These are phyloP conservation scores for Venustaconcha ellipsiformis DNA, from an alignment of 1,140 invertebrate species.

Conservation along the genomic window DNA sequence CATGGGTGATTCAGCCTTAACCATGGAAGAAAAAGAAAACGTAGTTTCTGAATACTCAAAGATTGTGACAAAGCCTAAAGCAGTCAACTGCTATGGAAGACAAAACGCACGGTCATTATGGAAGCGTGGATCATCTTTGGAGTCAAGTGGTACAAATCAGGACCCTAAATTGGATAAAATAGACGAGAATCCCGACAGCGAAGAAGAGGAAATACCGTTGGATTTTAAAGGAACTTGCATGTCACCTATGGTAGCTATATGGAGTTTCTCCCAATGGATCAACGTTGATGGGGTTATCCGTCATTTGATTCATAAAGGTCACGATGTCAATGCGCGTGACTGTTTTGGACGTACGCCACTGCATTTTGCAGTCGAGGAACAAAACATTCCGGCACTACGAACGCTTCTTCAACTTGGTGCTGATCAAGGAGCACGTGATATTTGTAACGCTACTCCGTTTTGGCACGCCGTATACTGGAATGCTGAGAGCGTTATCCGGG, in stretches of 20 bases:
- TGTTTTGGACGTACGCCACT: conserved; percentile 14
- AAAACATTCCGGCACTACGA: conserved; percentile 19
- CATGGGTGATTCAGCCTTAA: too few relatives aligned
- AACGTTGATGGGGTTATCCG: conserved; percentile 19
- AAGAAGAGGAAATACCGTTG: background rate
- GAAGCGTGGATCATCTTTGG: too few relatives aligned
- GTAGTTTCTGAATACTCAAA: too few relatives aligned
- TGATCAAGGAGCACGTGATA: conserved; percentile 11
- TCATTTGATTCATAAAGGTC: conserved; percentile 4
- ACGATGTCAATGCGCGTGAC: conserved; percentile 20
- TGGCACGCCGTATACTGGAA: conserved; percentile 34
- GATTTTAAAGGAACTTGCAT: background rate
- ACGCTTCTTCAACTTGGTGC: conserved; percentile 25
- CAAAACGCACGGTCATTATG: too few relatives aligned
- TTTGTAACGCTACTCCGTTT: conserved; percentile 26
- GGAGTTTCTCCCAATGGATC: conserved; percentile 31
- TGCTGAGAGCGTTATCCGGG: conserved; percentile 30
- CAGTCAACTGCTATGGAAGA: too few relatives aligned
- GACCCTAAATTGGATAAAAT: too few relatives aligned
- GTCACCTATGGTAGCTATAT: conserved; percentile 19
- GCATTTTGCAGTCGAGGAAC: conserved; percentile 29
- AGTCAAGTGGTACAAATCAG: too few relatives aligned
- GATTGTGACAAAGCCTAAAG: too few relatives aligned
- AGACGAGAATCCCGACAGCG: background rate
- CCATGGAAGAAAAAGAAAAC: too few relatives aligned